Conservation (phyloP, 2,797 vertebrate genomes). For the Micropoecilia bifurca region DNA sequence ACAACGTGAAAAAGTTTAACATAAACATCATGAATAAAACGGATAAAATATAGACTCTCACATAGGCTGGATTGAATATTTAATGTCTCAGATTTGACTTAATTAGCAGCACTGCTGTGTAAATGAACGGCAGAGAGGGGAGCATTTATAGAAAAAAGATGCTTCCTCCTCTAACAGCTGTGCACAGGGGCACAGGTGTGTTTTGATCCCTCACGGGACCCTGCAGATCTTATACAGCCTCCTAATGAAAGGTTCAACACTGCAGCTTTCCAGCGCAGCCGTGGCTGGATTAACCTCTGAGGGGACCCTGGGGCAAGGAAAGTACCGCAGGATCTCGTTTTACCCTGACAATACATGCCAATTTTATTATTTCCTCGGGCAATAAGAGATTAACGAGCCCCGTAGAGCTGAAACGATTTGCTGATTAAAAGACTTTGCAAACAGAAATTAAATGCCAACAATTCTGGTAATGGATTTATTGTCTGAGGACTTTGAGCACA, state of each 20-base stretch:
- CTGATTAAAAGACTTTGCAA: slow-evolving; percentile 15
- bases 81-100: slow-evolving; percentile 2
- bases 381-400: slow-evolving; percentile 7
- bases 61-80: neutral
- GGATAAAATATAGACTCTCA: neutral
- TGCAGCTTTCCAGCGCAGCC: slow-evolving; percentile 26
- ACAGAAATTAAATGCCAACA: slow-evolving; percentile 19
- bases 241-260: slow-evolving; percentile 49
- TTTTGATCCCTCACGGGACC: slow-evolving; percentile 45
- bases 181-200: slow-evolving; percentile 63
- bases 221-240: slow-evolving; percentile 38
- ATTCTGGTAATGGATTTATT: slow-evolving; percentile 10
- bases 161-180: slow-evolving; percentile 52
- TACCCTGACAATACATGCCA: slow-evolving; percentile 12
- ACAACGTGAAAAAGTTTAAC: neutral
- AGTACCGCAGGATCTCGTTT: slow-evolving; percentile 10
- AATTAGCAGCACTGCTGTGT: neutral
- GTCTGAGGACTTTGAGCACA: slow-evolving; percentile 2
- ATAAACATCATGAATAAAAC: neutral
- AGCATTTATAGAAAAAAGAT: slow-evolving; percentile 22
- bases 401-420: slow-evolving; percentile 9
- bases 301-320: slow-evolving; percentile 7
- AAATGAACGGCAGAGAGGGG: slow-evolving; percentile 15
- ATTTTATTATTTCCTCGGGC: slow-evolving; percentile 16
- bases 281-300: slow-evolving; percentile 28